Evolutionary conservation across 2,113 vertebrate species (phyloP).

Genomic region (Rostratula benghalensis): DNA sequence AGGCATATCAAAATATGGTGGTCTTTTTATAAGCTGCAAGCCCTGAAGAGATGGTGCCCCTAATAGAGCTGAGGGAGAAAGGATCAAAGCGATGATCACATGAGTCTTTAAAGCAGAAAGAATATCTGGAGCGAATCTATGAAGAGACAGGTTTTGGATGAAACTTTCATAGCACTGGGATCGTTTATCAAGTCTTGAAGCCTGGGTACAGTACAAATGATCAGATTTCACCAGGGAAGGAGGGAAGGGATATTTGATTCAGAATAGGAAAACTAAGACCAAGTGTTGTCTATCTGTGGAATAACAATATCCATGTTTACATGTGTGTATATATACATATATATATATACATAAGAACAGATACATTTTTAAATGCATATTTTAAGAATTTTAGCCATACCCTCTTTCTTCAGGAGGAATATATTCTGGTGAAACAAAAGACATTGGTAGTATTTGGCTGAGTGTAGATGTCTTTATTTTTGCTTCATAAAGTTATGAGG

Average conservation of each 20-base stretch:
- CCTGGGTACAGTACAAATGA: not conserved
- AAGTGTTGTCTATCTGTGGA: not conserved
- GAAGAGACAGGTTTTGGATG: conserved; percentile 58
- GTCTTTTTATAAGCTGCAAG: conserved; percentile 66
- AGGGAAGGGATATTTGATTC: not conserved
- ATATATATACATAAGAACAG: not conserved
- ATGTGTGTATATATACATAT: not conserved
- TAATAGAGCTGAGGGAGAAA: conserved; percentile 56
- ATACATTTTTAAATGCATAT: fast-evolving
- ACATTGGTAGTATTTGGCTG: not conserved
- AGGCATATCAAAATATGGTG: conserved; percentile 68
- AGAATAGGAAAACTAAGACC: not conserved
- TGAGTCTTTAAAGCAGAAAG: conserved; percentile 66
- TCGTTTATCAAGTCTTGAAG: conserved; percentile 59
- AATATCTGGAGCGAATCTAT: conserved; percentile 57
- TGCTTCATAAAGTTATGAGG: not conserved
- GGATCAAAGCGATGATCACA: conserved; percentile 62
- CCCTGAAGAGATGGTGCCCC: conserved; percentile 52
- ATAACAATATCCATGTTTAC: not conserved
- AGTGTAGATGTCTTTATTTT: not conserved
- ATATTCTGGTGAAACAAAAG: not conserved
- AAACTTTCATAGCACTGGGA: conserved; percentile 52
- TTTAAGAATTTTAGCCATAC: not conserved
- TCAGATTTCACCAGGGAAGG: conserved; percentile 24
- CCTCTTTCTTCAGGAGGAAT: not conserved